These are phyloP conservation scores for Carlito syrichta DNA, from an alignment of 2,113 vertebrate genomes.

Conservation along the genomic window DNA sequence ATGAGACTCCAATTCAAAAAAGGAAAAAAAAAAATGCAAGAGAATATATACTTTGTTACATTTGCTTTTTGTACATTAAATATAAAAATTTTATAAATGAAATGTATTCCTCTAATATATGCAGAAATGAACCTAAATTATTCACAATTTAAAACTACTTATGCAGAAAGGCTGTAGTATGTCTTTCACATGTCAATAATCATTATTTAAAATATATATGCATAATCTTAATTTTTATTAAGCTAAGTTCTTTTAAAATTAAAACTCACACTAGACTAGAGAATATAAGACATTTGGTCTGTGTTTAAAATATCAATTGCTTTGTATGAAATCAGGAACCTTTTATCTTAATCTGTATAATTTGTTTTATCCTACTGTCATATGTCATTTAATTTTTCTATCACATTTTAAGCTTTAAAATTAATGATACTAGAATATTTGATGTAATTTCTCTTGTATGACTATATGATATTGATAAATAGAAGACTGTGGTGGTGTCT, in stretches of 20 bases:
- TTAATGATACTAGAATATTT: not conserved
- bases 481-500: not conserved
- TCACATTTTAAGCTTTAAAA: not conserved
- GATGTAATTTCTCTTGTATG: not conserved
- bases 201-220: not conserved
- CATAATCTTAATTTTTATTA: not conserved
- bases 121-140: not conserved
- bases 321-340: no score
- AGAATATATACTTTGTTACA: not conserved
- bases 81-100: not conserved
- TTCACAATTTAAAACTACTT: not conserved
- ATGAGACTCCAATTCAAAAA: no score
- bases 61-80: not conserved
- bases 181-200: not conserved
- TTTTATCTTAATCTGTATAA: no score
- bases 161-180: not conserved
- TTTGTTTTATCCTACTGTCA: not conserved
- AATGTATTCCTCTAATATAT: not conserved
- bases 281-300: no score
- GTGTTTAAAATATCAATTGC: no score
- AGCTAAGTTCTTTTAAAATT: not conserved
- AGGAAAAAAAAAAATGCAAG: no score
- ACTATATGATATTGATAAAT: not conserved
- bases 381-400: not conserved
- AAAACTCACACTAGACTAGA: not conserved